Conservation (phyloP, 2,888 invertebrate genomes). For the Eumerus sabulonum region DNA sequence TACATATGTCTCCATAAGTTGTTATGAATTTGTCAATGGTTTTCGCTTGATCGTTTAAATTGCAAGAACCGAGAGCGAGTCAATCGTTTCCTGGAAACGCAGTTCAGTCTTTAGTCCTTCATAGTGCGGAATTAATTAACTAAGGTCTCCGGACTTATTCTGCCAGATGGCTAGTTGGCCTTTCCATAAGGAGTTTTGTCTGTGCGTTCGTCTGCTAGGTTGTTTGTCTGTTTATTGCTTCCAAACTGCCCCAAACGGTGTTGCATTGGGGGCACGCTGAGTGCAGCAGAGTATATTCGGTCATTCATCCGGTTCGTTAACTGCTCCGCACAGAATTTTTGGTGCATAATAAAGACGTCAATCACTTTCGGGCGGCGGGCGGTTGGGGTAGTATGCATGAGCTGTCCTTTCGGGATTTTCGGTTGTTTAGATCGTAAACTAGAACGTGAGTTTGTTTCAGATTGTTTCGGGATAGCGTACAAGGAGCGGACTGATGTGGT, state of each 20-base stretch:
- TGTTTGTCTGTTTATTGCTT: slow-evolving; percentile 7
- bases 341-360: no score
- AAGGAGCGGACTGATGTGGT: no score
- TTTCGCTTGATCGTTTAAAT: background rate
- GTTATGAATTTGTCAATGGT: slow-evolving; percentile 5
- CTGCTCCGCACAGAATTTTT: background rate
- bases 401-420: no score
- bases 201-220: background rate
- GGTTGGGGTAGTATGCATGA: background rate
- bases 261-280: no score
- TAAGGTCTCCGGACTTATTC: background rate
- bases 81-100: no score
- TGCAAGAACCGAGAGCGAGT: no score
- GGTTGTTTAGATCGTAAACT: slow-evolving; percentile 21
- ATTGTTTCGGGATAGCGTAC: background rate
- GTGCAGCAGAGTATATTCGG: background rate
- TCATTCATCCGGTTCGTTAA: no score
- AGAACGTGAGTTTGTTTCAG: slow-evolving; percentile 15
- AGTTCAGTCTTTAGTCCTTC: slow-evolving; percentile 8
- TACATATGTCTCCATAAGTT: no score
- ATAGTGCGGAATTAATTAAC: no score
- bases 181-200: background rate
- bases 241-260: background rate
- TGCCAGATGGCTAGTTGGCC: background rate
- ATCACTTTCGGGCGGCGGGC: background rate